phyloP scores from a whole-genome alignment of 2,113 vertebrate species.

The Mormyrus iriodes region DNA sequence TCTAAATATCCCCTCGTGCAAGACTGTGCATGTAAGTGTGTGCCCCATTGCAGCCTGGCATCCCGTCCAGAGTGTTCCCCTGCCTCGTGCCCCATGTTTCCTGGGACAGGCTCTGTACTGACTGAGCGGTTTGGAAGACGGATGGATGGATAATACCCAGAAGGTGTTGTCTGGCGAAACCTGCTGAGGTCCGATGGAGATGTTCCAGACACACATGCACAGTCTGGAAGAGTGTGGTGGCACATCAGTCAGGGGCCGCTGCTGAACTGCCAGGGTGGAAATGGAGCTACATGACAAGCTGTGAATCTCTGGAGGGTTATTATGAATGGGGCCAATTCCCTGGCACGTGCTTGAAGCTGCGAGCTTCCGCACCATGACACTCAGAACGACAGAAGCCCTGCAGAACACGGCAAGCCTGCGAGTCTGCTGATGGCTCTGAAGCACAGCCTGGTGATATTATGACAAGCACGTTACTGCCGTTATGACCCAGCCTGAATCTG shows the following conservation, averaged over 20 bases:
- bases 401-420: not conserved
- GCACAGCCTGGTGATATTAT: not conserved
- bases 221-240: not conserved
- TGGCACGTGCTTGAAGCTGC: not conserved
- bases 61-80: not conserved
- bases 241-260: not conserved
- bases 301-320: conserved; percentile 23
- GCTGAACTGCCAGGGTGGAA: not conserved
- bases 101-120: not conserved
- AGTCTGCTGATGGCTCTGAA: not conserved
- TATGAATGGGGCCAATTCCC: not conserved
- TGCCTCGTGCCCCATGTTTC: not conserved
- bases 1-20: not conserved
- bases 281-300: conserved; percentile 22
- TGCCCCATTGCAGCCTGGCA: not conserved
- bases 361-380: not conserved
- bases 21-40: not conserved
- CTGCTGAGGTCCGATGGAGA: not conserved
- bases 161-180: not conserved
- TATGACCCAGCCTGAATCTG: not conserved
- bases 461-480: not conserved
- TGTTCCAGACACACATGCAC: not conserved
- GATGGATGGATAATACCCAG: not conserved
- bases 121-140: not conserved
- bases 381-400: not conserved